These are phyloP conservation scores for Catalaphyllia jardinei DNA, from an alignment of 64 coral and sea anemone genomes.

Conservation along the genomic window DNA sequence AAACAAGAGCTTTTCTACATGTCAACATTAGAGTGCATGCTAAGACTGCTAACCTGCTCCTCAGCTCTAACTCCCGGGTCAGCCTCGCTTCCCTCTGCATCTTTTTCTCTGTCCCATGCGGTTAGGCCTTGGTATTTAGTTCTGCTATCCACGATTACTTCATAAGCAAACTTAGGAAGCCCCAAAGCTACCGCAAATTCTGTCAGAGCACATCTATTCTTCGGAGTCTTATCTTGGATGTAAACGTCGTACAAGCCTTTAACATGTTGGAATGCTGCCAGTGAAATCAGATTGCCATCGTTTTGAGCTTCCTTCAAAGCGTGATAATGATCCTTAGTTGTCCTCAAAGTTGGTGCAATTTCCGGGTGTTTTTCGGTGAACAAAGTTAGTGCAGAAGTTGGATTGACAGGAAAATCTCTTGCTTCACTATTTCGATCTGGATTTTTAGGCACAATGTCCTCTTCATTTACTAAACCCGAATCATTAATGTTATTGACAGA, in stretches of 20 bases:
- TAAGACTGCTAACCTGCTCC: neutral
- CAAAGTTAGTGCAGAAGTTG: neutral
- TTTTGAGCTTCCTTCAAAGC: neutral
- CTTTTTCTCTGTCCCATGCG: constrained; percentile 13
- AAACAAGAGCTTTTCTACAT: no score
- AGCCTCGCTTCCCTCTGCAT: neutral
- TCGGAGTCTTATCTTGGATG: neutral
- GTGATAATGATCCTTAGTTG: neutral
- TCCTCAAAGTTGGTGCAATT: neutral
- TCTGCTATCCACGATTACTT: constrained; percentile 14
- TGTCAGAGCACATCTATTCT: neutral
- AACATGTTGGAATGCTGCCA: neutral
- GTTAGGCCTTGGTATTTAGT: neutral
- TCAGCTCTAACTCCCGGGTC: neutral
- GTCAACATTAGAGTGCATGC: neutral
- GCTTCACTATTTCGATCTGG: neutral
- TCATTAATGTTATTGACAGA: neutral
- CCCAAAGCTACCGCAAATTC: constrained; percentile 24
- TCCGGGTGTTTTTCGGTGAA: constrained; percentile 14
- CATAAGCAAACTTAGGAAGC: neutral
- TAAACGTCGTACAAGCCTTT: constrained; percentile 17
- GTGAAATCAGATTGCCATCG: neutral
- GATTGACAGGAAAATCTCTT: neutral
- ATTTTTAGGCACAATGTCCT: neutral
- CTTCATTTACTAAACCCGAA: neutral